Conservation (phyloP, 2,888 invertebrate species). For the Campaea margaritaria region DNA sequence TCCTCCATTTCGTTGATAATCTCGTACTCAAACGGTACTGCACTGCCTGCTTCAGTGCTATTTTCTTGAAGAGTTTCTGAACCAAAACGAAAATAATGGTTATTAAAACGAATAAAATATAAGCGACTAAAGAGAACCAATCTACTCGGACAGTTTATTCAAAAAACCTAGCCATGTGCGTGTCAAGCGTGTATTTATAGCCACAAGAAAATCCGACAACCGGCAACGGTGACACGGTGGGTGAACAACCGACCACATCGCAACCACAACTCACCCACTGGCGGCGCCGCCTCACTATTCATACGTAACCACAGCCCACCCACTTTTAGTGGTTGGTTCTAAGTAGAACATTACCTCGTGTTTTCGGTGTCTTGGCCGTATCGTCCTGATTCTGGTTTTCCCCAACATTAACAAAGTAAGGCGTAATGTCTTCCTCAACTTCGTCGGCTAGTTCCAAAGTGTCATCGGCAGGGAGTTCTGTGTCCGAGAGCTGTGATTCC, state of each 20-base stretch:
- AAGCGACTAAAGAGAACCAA: neutral
- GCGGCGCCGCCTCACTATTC: no score
- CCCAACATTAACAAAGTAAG: constrained; percentile 12
- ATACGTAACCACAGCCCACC: no score
- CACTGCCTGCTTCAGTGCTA: constrained; percentile 1
- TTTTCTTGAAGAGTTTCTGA: constrained; percentile 2
- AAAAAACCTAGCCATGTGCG: no score
- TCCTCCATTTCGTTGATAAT: constrained; percentile 7
- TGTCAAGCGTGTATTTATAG: no score
- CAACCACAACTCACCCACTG: no score
- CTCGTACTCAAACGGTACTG: constrained; percentile 4
- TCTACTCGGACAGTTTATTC: neutral
- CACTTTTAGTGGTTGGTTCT: no score
- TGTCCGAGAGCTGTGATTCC: constrained; percentile 9
- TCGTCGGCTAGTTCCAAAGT: neutral
- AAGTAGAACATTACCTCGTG: neutral
- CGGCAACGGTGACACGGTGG: no score
- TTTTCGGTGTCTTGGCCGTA: neutral
- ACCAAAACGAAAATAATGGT: neutral
- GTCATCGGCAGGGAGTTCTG: neutral
- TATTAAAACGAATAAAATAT: neutral
- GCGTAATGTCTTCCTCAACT: constrained; percentile 5
- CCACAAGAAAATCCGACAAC: no score
- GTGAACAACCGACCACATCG: no score
- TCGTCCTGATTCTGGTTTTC: constrained; percentile 1